These are phyloP conservation scores for Venustoraphidia nigricollis DNA, from an alignment of 2,888 invertebrate genomes.

Conservation along the genomic window DNA sequence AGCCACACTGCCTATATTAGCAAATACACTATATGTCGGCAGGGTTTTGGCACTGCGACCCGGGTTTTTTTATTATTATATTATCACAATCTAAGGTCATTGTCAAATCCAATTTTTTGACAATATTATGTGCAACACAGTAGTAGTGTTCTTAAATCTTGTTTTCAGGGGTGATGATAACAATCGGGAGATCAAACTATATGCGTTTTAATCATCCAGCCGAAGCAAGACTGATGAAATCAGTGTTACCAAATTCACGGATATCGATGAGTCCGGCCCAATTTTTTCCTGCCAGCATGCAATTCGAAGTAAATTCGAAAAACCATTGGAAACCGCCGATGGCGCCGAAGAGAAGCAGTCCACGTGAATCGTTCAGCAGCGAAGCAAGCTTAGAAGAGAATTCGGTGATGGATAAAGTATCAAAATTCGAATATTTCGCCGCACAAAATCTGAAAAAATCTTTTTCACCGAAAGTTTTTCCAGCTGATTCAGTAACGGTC, in stretches of 20 bases:
- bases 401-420: constrained; percentile 59
- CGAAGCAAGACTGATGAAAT: constrained; percentile 75
- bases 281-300: constrained; percentile 29
- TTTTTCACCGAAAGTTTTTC: constrained; percentile 65
- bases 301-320: constrained; percentile 21
- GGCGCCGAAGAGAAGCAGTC: constrained; percentile 39
- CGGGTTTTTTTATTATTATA: too few relatives aligned
- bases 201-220: constrained; percentile 87
- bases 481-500: constrained; percentile 59
- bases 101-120: too few relatives aligned
- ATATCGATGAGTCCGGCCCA: constrained; percentile 68
- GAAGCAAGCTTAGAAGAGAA: constrained; percentile 40
- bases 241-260: constrained; percentile 59
- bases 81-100: too few relatives aligned
- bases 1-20: too few relatives aligned
- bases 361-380: constrained; percentile 26
- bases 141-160: too few relatives aligned
- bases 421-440: constrained; percentile 65
- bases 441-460: constrained; percentile 41
- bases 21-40: too few relatives aligned
- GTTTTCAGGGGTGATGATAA: constrained; percentile 71
- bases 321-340: constrained; percentile 43
- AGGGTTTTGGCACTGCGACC: too few relatives aligned
- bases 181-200: constrained; percentile 80
- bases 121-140: too few relatives aligned